Percentiles rank a stretch among this genome's conserved stretches.
Conservation (phyloP, 2,797 vertebrate species). For the Chromobotia macracanthus region DNA sequence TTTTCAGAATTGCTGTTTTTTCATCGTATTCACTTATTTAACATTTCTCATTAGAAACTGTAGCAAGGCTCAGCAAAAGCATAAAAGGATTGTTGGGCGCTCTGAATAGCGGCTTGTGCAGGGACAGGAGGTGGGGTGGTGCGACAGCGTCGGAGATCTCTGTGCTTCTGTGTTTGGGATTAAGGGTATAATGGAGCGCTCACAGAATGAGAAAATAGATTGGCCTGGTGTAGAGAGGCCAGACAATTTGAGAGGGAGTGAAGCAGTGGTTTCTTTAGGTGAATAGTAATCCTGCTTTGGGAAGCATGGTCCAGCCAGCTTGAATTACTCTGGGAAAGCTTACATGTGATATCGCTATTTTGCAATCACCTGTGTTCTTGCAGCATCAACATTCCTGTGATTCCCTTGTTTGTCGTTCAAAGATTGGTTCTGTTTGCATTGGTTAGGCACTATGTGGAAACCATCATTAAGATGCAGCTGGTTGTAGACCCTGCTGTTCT, state of each 20-base stretch:
- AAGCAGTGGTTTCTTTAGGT: conserved; percentile 26
- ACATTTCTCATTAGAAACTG: conserved; percentile 48
- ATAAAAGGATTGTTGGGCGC: conserved; percentile 54
- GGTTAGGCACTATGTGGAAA: not conserved
- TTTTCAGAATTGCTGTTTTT: conserved; percentile 35
- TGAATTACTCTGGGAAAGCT: conserved; percentile 28
- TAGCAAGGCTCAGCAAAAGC: conserved; percentile 38
- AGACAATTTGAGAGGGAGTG: conserved; percentile 47
- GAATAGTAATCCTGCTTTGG: conserved; percentile 55
- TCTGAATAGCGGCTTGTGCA: conserved; percentile 51
- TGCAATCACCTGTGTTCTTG: conserved; percentile 1
- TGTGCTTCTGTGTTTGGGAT: conserved; percentile 56
- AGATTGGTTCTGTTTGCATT: not conserved
- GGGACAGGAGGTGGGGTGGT: conserved; percentile 49
- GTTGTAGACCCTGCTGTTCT: conserved; percentile 16
- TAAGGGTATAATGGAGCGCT: conserved; percentile 56
- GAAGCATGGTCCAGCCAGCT: conserved; percentile 9
- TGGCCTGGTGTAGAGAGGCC: conserved; percentile 41
- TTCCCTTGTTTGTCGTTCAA: not conserved
- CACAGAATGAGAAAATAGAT: conserved; percentile 54
- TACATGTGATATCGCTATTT: conserved; percentile 9
- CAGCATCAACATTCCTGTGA: not conserved
- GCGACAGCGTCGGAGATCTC: conserved; percentile 45
- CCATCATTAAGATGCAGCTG: not conserved
- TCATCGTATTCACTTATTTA: conserved; percentile 40